Evolutionary conservation across 2,888 invertebrate species (phyloP).

Genomic region (Petrolisthes manimaculis): DNA sequence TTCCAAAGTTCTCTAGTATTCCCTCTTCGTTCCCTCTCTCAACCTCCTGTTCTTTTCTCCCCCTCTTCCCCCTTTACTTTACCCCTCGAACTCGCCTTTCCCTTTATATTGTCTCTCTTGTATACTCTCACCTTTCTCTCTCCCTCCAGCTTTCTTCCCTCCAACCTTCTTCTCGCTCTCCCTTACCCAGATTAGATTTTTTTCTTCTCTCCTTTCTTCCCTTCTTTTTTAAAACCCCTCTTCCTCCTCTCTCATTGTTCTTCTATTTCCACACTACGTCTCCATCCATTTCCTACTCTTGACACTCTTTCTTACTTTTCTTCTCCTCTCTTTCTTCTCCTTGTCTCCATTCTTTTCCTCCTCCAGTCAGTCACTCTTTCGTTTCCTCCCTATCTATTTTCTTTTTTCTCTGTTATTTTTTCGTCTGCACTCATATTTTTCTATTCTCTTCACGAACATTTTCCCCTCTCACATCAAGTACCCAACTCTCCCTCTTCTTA

Average conservation of each 20-base stretch:
- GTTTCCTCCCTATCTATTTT: background rate
- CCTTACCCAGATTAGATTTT: no score
- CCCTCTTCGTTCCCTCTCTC: background rate
- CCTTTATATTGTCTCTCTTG: background rate
- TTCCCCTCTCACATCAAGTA: background rate
- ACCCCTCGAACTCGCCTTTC: background rate
- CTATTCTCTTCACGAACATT: background rate
- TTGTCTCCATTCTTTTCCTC: background rate
- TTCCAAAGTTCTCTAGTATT: no score
- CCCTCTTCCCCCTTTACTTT: background rate
- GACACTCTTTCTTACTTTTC: background rate
- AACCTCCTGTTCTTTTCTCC: background rate
- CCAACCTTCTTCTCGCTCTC: background rate
- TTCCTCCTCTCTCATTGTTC: no score
- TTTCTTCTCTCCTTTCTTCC: background rate
- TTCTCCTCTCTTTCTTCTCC: background rate
- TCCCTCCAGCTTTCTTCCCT: background rate
- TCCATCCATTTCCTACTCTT: background rate
- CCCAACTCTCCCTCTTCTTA: background rate
- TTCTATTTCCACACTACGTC: background rate
- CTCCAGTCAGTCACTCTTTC: background rate
- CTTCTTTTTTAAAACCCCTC: background rate
- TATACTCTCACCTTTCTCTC: background rate
- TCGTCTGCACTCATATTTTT: background rate
- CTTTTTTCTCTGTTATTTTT: background rate